Evolutionary conservation across 53 echinoderm and acorn worm species (phyloP), one percentile per base, ranked within the genome.

Genomic region (Arbacia lixula): DNA sequence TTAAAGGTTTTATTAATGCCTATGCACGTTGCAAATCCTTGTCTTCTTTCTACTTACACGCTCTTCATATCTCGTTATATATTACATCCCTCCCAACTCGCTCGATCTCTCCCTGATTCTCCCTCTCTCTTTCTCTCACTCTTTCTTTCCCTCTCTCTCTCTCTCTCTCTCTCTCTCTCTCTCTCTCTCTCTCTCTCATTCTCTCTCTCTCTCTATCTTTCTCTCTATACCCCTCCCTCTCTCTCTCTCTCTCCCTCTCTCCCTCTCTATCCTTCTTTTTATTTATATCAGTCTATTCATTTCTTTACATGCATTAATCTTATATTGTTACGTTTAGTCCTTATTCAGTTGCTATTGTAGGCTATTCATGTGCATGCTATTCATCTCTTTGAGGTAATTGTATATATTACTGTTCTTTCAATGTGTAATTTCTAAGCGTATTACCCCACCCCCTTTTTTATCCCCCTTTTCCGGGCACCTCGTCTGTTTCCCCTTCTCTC

Each of bases 101-200:
- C 55, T 5, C 4, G 5, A 5, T 27, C 24, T 56, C 20, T 56
- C 20, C 27, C 12, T 56, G n/a, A 5, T 12, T 60, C 12, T 16
- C 60, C 0, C 60, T 4, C 2, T 4, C 30, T 2, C 3, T 32
- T 29, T 12, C 14, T 4, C 29, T 12, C 29, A 60, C 20, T 20
- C 37, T 5, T n/a, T 37, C 67, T 17, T 35, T 17, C 2, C n/a
- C 67, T 37, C 37, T 4, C 4, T 20, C 38, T 38, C 68, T 4
- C 68, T 38, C 39, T 65, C 6, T 65, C 66, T 58, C 66, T 66
- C 36, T 66, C 66, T 66, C 19, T 66, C 66, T 36, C 66, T 65
- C 65, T 34, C 65, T 34, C 65, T 10, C 34, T 34, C 16, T 12
- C 32, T 34, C 65, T 34, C 65, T 10, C 34, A 12, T 16, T 12